phyloP scores from a whole-genome alignment of 2,888 invertebrate genomes.

The Alitta virens region DNA sequence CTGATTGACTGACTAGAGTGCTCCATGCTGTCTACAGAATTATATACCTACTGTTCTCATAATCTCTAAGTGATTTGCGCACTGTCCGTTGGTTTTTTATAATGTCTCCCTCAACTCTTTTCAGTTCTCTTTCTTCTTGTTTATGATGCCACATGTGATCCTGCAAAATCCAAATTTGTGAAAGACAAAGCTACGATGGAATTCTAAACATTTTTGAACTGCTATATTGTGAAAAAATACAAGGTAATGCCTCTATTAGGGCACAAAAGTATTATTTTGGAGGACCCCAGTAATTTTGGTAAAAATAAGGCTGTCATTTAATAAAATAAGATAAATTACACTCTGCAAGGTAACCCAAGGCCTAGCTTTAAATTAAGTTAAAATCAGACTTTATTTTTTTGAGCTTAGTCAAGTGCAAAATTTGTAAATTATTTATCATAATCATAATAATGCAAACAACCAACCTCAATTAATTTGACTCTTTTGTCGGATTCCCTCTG shows the following conservation, averaged over 20 bases:
- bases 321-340: too few relatives aligned
- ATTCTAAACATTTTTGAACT: neutral
- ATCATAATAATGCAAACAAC: too few relatives aligned
- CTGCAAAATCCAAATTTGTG: conserved; percentile 28
- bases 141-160: conserved; percentile 57
- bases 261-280: too few relatives aligned
- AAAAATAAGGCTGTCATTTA: too few relatives aligned
- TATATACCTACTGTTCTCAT: conserved; percentile 45
- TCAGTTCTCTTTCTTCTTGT: conserved; percentile 52
- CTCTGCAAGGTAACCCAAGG: too few relatives aligned
- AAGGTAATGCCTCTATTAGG: neutral
- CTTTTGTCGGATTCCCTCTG: conserved; percentile 46
- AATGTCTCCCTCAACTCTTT: conserved; percentile 52
- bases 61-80: conserved; percentile 47
- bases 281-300: too few relatives aligned
- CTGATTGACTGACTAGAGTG: too few relatives aligned
- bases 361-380: too few relatives aligned
- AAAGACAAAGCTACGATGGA: neutral
- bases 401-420: too few relatives aligned
- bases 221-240: neutral
- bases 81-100: conserved; percentile 52
- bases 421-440: too few relatives aligned
- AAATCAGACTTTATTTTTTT: too few relatives aligned
- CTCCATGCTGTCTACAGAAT: too few relatives aligned
- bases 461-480: conserved; percentile 52